Conservation (phyloP, 2,797 vertebrate genomes). For the Jordanella pulchra region DNA sequence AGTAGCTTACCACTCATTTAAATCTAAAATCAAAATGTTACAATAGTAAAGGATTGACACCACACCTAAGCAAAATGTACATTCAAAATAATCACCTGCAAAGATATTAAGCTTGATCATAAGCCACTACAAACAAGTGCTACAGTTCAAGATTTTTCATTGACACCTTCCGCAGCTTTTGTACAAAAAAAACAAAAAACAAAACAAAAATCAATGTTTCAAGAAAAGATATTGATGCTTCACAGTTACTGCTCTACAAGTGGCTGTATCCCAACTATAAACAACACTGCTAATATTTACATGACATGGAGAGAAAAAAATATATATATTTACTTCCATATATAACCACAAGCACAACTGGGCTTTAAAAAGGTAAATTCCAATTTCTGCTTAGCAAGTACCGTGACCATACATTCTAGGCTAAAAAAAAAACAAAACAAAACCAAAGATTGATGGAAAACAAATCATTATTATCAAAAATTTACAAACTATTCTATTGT, state of each 20-base stretch:
- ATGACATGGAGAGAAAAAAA: neutral
- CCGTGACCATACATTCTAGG: neutral
- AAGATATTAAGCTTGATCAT: neutral
- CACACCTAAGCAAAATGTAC: neutral
- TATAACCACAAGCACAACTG: neutral
- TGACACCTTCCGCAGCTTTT: neutral
- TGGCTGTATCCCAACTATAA: neutral
- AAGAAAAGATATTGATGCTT: neutral
- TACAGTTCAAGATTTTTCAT: neutral
- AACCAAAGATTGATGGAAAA: neutral
- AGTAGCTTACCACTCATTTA: neutral
- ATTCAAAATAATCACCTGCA: neutral
- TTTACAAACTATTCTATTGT: neutral
- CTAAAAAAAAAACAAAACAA: neutral
- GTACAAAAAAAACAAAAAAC: neutral
- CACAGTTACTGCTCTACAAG: neutral
- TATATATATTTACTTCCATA: no score
- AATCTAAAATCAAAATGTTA: neutral
- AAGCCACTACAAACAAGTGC: neutral
- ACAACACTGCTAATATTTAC: neutral
- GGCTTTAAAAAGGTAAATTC: neutral
- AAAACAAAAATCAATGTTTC: neutral
- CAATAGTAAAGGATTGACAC: neutral
- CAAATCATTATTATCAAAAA: neutral
- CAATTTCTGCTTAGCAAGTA: conserved; percentile 8